Evolutionary conservation across 2,888 invertebrate species (phyloP).

Genomic region (Caenorhabditis doughertyi): DNA sequence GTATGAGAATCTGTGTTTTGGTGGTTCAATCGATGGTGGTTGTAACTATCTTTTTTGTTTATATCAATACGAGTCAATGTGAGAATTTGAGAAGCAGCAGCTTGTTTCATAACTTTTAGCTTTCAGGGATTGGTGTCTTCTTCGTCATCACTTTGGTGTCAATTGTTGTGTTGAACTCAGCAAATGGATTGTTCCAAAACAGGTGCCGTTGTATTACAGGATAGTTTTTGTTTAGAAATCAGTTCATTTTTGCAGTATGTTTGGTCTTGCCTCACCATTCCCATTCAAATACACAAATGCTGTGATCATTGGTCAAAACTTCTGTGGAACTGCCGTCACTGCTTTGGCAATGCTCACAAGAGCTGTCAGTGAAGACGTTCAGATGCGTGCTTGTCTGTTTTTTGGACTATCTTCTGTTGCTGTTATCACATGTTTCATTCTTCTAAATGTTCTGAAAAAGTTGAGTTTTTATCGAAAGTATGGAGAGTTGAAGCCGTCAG

Average conservation of each 20-base stretch:
- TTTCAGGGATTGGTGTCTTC: slow-evolving; percentile 83
- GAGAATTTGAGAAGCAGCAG: slow-evolving; percentile 71
- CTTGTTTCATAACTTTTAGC: slow-evolving; percentile 15
- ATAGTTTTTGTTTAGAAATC: too few species aligned
- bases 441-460: slow-evolving; percentile 40
- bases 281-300: slow-evolving; percentile 90
- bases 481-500: slow-evolving; percentile 15
- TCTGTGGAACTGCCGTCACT: slow-evolving; percentile 82
- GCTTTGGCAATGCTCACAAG: slow-evolving; percentile 79
- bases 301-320: slow-evolving; percentile 87
- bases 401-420: slow-evolving; percentile 90
- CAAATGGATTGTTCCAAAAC: slow-evolving; percentile 91
- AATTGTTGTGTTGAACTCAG: slow-evolving; percentile 86
- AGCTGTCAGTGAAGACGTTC: slow-evolving; percentile 27
- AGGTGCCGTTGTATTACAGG: slow-evolving; percentile 2
- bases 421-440: slow-evolving; percentile 40
- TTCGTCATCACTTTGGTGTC: slow-evolving; percentile 84
- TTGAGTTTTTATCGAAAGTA: slow-evolving; percentile 38
- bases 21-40: slow-evolving; percentile 83
- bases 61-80: slow-evolving; percentile 84
- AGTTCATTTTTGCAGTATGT: slow-evolving; percentile 85
- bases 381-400: slow-evolving; percentile 90
- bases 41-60: slow-evolving; percentile 84
- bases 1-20: slow-evolving; percentile 87
- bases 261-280: slow-evolving; percentile 94